A percentile compares a stretch with the other conserved stretches of the same genome.
phyloP scores from a whole-genome alignment of 2,113 vertebrate species.

The Nicator chloris region DNA sequence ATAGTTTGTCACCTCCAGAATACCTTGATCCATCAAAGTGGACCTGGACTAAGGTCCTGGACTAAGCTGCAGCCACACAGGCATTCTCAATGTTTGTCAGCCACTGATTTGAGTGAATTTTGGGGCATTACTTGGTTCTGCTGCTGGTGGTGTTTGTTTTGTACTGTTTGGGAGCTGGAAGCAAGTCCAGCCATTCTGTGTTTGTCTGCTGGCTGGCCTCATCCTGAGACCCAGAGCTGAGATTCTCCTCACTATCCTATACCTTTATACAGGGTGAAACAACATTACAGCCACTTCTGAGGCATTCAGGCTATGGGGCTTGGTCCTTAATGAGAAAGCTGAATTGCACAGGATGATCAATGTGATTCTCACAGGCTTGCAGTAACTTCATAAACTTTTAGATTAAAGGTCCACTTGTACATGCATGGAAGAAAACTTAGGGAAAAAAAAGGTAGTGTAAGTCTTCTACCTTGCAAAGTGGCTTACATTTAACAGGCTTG shows the following conservation, averaged over 20 bases:
- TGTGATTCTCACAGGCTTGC: background rate
- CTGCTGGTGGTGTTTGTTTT: background rate
- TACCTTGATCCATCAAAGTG: background rate
- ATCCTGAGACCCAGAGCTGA: background rate
- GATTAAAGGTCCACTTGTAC: background rate
- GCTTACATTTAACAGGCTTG: background rate
- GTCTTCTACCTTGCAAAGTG: background rate
- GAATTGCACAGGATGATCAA: background rate
- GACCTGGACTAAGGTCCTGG: background rate
- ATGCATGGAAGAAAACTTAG: background rate
- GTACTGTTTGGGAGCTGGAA: background rate
- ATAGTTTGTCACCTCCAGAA: background rate
- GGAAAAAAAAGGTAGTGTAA: background rate
- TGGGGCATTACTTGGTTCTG: background rate
- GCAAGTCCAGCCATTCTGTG: accelerated
- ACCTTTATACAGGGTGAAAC: background rate
- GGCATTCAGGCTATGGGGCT: background rate
- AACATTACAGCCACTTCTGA: background rate
- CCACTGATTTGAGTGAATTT: background rate
- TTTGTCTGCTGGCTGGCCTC: background rate
- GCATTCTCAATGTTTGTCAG: background rate
- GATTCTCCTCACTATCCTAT: background rate
- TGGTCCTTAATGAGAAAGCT: background rate
- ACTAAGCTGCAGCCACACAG: background rate
- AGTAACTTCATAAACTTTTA: background rate